Evolutionary conservation across 2,797 vertebrate genomes (phyloP), one percentile per base, ranked within the genome.

Genomic region (Pseudochirops cupreus): DNA sequence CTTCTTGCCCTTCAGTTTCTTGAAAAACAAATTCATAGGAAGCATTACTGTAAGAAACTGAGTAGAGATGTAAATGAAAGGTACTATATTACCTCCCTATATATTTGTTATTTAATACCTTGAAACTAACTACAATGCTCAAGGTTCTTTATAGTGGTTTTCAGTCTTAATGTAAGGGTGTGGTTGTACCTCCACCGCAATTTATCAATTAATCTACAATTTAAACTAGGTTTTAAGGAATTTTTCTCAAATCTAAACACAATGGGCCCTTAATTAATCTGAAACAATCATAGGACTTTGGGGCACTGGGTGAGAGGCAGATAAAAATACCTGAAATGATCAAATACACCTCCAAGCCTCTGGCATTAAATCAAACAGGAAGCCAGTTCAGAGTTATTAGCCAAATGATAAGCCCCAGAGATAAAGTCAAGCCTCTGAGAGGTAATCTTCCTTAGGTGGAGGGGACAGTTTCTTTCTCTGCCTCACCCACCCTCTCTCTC

Each of bases 1-100:
- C 98, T 96, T 98, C 98, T 95, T 97, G 97, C 90, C 96, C 13
- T 33, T 98, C 97, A 92, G 97, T 62, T 97, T 98, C 98, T 98
- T 94, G 67, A 94, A 98, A 98, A 96, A 95, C 4, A 98, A 94
- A 95, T 94, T 92, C 59, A 95, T 26, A 96, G 16, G 59, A 29
- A 4, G 28, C 74, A 94, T 96, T 94, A 97, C n/a, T 95, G 95
- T 52, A 39, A 94, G 95, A 94, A 95, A 94, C 0, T 91, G 50
- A 54, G 31, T 92, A 4, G 0, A 96, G 91, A 95, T 96, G 92
- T 58, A 90, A 55, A 96, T 33, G 74, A 82, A 82, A 82, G 9
- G 18, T 82, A 39, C 18, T 82, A 2, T 82, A 26, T 14, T 26
- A 87, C 39, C 11, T 33, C 52, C 52, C 4, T 29, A 1, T 90